Percentiles rank a stretch among this genome's conserved stretches.
These are phyloP conservation scores for Philereme vetulata DNA, from an alignment of 2,888 invertebrate species.

Conservation along the genomic window DNA sequence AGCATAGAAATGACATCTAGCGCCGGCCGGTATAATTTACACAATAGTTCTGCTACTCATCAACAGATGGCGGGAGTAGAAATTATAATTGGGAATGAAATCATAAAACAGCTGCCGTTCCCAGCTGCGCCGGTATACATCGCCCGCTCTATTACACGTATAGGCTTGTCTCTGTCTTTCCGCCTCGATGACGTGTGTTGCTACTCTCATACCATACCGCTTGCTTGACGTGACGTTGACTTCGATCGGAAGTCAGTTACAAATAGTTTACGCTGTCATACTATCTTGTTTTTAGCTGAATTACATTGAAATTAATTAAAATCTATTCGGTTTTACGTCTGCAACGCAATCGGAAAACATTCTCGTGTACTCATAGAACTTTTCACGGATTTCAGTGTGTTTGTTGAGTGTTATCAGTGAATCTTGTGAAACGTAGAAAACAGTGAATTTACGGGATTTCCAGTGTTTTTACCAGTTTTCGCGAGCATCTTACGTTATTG, in stretches of 20 bases:
- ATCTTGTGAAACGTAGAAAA: conserved; percentile 46
- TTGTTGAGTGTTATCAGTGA: conserved; percentile 33
- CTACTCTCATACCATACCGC: conserved; percentile 41
- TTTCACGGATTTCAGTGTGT: conserved; percentile 49
- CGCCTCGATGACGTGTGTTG: conserved; percentile 73
- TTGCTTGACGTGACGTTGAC: conserved; percentile 31
- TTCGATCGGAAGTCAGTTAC: conserved; percentile 75
- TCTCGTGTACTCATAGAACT: conserved; percentile 40
- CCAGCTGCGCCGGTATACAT: conserved; percentile 12
- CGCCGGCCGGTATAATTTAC: background rate
- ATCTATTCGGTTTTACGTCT: conserved; percentile 41
- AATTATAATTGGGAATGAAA: background rate
- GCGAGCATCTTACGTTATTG: conserved; percentile 59
- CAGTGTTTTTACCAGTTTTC: conserved; percentile 64
- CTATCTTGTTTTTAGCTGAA: conserved; percentile 62
- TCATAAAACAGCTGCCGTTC: background rate
- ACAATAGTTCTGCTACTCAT: conserved; percentile 37
- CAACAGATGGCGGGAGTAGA: conserved; percentile 36
- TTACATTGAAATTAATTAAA: conserved; percentile 52
- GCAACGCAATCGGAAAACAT: conserved; percentile 39
- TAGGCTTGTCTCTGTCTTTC: conserved; percentile 53
- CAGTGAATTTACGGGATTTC: conserved; percentile 54
- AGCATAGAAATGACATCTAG: conserved; percentile 25
- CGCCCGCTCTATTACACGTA: conserved; percentile 45
- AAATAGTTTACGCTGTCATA: conserved; percentile 58